Evolutionary conservation across 2,888 invertebrate species (phyloP), one percentile per base, ranked within the genome.

Genomic region (Eupithecia vulgata): DNA sequence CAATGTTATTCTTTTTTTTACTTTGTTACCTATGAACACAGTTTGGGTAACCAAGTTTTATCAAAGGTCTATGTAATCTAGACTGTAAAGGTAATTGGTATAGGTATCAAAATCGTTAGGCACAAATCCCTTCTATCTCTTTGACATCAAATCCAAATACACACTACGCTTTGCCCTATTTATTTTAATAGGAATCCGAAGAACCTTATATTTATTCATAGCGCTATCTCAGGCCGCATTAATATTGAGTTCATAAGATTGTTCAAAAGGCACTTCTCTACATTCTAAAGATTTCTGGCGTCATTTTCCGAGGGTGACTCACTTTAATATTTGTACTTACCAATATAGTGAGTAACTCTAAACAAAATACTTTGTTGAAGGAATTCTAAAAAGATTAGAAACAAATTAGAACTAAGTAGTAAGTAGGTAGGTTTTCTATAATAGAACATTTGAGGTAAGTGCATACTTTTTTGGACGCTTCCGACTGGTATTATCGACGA

Each of bases 291-390:
- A 34, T 34, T 66, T 71, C 66, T 73, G 67, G 65, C 70, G 52
- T 66, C 74, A 69, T 66, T 59, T 69, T 66, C 45, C 13, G 8
- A 59, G 68, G n/a, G 34, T 74, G 74, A 71, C 68, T 74, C 68
- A 73, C 40, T 40, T n/a, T 45, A 37, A 1, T 37, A 15, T 5
- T 30, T 1, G 30, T 30, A 30, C 1, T 1, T 30, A 30, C 30
- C 30, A 30, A 30, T 30, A 30, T 62, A 8, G 34, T 61, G n/a
- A 17, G 7, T 48, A 1, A 48, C 48, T 7, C 45, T 10, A 52
- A 8, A 30, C 1, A 62, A 62, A 2, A 35, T 37, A 64, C 35
- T 34, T 64, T 37, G 61, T 21, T 64, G 64, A 37, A 12, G 37
- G n/a, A 37, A 21, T 64, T 37, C 42, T 15, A n/a, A 15, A 15